Percentiles rank a stretch among this genome's conserved stretches.
Evolutionary conservation across 2,797 vertebrate species (phyloP).

Genomic region (Etheostoma nigrum): DNA sequence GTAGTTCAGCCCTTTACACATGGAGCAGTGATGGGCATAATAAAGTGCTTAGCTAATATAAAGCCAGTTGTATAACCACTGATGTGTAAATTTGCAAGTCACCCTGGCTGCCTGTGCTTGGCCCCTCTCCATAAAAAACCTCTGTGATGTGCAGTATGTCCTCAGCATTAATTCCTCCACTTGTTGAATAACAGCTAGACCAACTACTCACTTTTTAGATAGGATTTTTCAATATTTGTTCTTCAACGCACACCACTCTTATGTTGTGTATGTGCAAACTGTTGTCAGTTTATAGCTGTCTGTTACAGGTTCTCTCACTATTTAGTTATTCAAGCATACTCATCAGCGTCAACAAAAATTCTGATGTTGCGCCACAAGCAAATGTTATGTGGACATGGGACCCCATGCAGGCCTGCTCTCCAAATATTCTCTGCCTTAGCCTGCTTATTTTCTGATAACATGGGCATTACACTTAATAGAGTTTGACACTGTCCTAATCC

Average conservation of each 20-base stretch:
- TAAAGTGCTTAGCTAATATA: slow-evolving; percentile 31
- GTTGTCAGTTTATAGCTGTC: slow-evolving; percentile 3
- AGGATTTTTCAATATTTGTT: neutral
- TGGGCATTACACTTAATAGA: slow-evolving; percentile 26
- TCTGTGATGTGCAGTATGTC: slow-evolving; percentile 4
- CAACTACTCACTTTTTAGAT: neutral
- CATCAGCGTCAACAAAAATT: slow-evolving; percentile 21
- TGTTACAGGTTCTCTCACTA: neutral
- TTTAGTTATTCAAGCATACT: slow-evolving; percentile 7
- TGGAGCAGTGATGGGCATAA: neutral
- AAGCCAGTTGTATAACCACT: slow-evolving; percentile 43
- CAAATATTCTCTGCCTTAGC: slow-evolving; percentile 19
- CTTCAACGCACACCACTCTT: neutral
- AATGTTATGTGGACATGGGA: neutral
- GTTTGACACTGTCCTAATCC: slow-evolving; percentile 46
- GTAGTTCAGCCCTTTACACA: slow-evolving; percentile 13
- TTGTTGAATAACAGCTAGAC: slow-evolving; percentile 23
- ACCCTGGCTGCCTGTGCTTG: slow-evolving; percentile 48
- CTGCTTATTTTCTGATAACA: slow-evolving; percentile 11
- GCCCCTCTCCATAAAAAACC: slow-evolving; percentile 49
- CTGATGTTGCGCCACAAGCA: slow-evolving; percentile 10
- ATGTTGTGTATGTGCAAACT: neutral
- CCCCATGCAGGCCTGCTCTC: slow-evolving; percentile 1
- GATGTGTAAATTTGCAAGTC: slow-evolving; percentile 68
- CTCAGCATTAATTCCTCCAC: slow-evolving; percentile 25